Evolutionary conservation across 1,140 invertebrate genomes (phyloP).

Genomic region (Drosophila kepulauana): DNA sequence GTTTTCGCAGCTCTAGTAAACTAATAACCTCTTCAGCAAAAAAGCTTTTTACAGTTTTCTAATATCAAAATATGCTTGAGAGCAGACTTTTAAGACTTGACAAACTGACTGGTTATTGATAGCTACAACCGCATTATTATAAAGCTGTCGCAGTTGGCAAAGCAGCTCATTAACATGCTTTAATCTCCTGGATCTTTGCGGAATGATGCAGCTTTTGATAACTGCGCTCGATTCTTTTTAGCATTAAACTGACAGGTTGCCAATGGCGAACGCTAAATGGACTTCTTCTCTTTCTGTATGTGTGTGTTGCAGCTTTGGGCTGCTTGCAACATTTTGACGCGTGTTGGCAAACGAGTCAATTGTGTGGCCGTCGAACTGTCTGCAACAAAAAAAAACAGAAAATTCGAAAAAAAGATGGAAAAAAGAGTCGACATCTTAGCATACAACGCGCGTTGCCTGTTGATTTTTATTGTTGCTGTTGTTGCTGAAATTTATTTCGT

Average conservation of each 20-base stretch:
- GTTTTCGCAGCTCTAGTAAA: neutral
- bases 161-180: conserved; percentile 20
- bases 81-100: neutral
- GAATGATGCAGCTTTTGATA: conserved; percentile 32
- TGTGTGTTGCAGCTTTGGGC: conserved; percentile 27
- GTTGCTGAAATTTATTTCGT: conserved; percentile 20
- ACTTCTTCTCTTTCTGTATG: neutral
- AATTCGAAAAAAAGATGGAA: neutral
- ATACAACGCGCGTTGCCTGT: conserved; percentile 18
- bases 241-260: conserved; percentile 22
- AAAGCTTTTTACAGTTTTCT: neutral
- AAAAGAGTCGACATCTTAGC: conserved; percentile 25
- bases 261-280: neutral
- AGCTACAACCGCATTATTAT: conserved; percentile 1
- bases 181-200: conserved; percentile 26
- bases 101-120: conserved; percentile 18
- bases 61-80: neutral
- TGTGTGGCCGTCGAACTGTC: conserved; percentile 73
- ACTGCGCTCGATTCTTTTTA: conserved; percentile 3
- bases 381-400: conserved; percentile 15
- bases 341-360: conserved; percentile 75
- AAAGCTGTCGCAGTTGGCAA: neutral
- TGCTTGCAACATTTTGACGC: conserved; percentile 59
- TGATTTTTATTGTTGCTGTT: conserved; percentile 21
- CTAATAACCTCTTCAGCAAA: neutral